Percentiles rank a stretch among this genome's conserved stretches.
Conservation (phyloP, 2,797 vertebrate genomes). For the Aldrovandia affinis region DNA sequence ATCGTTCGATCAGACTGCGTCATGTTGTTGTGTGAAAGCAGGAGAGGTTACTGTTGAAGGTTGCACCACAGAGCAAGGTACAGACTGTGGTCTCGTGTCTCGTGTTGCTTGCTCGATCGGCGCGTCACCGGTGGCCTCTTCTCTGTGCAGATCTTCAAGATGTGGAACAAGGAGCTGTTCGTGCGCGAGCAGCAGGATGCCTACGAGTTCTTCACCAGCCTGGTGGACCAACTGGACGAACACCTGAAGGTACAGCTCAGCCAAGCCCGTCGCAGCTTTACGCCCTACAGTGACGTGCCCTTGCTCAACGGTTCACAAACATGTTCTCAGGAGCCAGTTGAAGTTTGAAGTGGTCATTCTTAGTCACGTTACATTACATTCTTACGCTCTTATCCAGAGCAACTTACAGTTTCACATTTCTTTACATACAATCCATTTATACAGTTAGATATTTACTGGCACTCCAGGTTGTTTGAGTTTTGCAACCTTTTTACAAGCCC, state of each 20-base stretch:
- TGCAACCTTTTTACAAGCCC: too few relatives aligned
- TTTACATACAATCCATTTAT: too few relatives aligned
- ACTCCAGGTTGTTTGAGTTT: too few relatives aligned
- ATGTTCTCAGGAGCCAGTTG: background rate
- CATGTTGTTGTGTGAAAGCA: background rate
- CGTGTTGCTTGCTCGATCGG: background rate
- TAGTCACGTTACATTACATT: too few relatives aligned
- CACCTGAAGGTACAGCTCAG: slow-evolving; percentile 87
- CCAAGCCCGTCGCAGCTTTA: background rate
- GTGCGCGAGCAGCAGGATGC: slow-evolving; percentile 97
- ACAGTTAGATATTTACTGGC: too few relatives aligned
- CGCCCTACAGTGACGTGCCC: background rate
- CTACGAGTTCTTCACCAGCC: slow-evolving; percentile 98
- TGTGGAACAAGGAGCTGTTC: slow-evolving; percentile 99
- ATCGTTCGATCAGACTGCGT: background rate
- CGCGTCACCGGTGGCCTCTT: background rate
- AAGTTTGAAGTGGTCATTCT: too few relatives aligned
- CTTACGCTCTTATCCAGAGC: too few relatives aligned
- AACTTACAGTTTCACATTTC: too few relatives aligned
- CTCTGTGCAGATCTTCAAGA: slow-evolving; percentile 90
- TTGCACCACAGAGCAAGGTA: background rate
- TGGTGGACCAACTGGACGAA: slow-evolving; percentile 97
- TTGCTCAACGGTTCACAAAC: background rate
- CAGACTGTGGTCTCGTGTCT: background rate
- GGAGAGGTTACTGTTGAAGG: background rate